Evolutionary conservation across 2,888 invertebrate genomes (phyloP).

Genomic region (Lordiphosa fenestrarum): DNA sequence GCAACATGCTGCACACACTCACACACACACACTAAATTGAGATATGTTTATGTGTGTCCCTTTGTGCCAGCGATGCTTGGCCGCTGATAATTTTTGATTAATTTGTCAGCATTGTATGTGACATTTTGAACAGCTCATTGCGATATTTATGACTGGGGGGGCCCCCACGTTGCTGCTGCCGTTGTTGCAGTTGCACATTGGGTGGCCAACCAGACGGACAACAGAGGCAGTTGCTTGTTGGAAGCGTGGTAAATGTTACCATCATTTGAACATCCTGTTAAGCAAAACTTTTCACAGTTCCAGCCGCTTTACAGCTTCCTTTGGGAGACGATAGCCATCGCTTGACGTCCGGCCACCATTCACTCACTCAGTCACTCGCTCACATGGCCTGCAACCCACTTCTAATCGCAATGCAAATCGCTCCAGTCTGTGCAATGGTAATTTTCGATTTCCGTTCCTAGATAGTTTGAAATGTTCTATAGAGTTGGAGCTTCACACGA

Average conservation of each 20-base stretch:
- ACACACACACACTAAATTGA: slow-evolving; percentile 62
- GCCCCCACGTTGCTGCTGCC: slow-evolving; percentile 32
- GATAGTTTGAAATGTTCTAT: slow-evolving; percentile 58
- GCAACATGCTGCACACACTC: slow-evolving; percentile 54
- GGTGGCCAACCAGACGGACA: slow-evolving; percentile 50
- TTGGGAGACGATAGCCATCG: slow-evolving; percentile 41
- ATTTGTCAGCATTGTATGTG: slow-evolving; percentile 74
- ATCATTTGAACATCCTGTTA: slow-evolving; percentile 71
- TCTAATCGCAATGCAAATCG: slow-evolving; percentile 72
- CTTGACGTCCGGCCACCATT: slow-evolving; percentile 26
- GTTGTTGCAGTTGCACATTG: slow-evolving; percentile 50
- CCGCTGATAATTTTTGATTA: slow-evolving; percentile 73
- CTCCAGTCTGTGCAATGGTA: slow-evolving; percentile 68
- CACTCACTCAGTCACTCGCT: neutral
- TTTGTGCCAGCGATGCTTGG: slow-evolving; percentile 55
- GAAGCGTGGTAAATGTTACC: slow-evolving; percentile 54
- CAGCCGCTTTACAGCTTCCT: slow-evolving; percentile 61
- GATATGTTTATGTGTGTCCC: slow-evolving; percentile 63
- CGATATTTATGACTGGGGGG: slow-evolving; percentile 69
- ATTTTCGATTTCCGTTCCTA: slow-evolving; percentile 76
- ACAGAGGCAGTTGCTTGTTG: slow-evolving; percentile 57
- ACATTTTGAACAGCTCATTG: slow-evolving; percentile 75
- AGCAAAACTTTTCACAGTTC: slow-evolving; percentile 65
- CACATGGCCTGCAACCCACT: neutral
- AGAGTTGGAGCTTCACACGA: slow-evolving; percentile 41